Base-by-base conservation (phyloP, 2,797 vertebrate genomes). In the Sebastes ruberrimus region DNA sequence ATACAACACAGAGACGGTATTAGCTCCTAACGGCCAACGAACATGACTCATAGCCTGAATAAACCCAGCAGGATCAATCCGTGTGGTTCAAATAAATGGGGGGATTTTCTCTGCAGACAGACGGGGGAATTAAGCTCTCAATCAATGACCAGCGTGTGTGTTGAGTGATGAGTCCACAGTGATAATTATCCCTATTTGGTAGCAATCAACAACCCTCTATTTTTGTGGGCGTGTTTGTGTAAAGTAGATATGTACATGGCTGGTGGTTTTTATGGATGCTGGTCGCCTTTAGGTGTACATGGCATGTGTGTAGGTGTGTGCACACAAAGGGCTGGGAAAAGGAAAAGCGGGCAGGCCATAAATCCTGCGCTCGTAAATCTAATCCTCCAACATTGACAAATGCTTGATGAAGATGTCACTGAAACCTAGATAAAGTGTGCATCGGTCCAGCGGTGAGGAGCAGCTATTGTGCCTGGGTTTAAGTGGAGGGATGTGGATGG, bases 401-500 rank as follows among this genome's bases (percentile, higher is more conserved):
- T 93, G 93, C 93, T 94, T 95, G 94, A 96, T 95, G 95, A 95
- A 95, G 94, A 95, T 95, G 94, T 95, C 93, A 95, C 90, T 70
- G 88, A 87, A 93, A 95, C 89, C 90, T 76, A 94, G 93, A 95
- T 94, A 95, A 95, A 95, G 94, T 93, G 90, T 35, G 88, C 83
- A 81, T 85, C 86, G 85, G 90, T 92, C 90, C 87, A 85, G 79
- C 56, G 56, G 88, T 76, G 91, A 88, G 86, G 42, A 87, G 88
- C 87, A 81, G 87, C 86, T 57, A 91, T 91, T 90, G 90, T 92
- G 62, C 71, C 55, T 2, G 22, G 78, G 84, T 85, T 82, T 88
- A 86, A 85, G 71, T 79, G 72, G 68, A 78, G 76, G 71, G 84
- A 91, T 68, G 84, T 61, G 86, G 76, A 73, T 65, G 28, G 78